Evolutionary conservation across 2,888 invertebrate species (phyloP), one percentile per base, ranked within the genome.

Genomic region (Clusia tigrina): DNA sequence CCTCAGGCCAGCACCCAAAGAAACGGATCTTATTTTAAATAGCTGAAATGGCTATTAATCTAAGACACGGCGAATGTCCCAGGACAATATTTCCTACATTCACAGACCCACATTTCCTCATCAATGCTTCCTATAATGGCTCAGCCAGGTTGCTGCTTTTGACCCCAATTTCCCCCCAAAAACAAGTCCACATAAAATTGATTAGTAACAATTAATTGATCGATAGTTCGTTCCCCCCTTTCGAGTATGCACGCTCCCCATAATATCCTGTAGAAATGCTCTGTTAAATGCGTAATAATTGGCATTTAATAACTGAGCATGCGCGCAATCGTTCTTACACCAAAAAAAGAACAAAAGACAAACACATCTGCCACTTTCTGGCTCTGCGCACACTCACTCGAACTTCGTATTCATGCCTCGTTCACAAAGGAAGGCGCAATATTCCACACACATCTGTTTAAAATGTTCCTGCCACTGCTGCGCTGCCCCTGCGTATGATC

Each of bases 331-430:
- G 22, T 20, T 48, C 3, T 20, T 20, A n/a, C 42, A 42, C 42
- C 9, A 42, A 12, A n/a, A 42, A 42, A 42, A 6, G 42, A 42
- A 42, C n/a, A 42, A 6, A 42, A 42, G 42, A 42, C 9, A 42
- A 42, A 42, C 42, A n/a, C 42, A 42, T 6, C 42, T 42, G 42
- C n/a, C 42, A 17, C n/a, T 42, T 42, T 42, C n/a, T 42, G n/a
- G 6, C 12, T 32, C 12, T 32, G 32, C 6, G 32, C 32, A 32
- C 32, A 6, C 6, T 12, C 32, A 32, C 32, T 32, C 32, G n/a
- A n/a, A n/a, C n/a, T n/a, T n/a, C n/a, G n/a, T n/a, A n/a, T n/a
- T n/a, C n/a, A n/a, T 32, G 32, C 32, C 6, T 12, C 32, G 12
- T 6, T 32, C 32, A 42, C 42, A 42, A 42, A 42, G 42, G 42